These are phyloP conservation scores for Tenebrio molitor DNA, from an alignment of 1,140 invertebrate genomes.

Conservation along the genomic window DNA sequence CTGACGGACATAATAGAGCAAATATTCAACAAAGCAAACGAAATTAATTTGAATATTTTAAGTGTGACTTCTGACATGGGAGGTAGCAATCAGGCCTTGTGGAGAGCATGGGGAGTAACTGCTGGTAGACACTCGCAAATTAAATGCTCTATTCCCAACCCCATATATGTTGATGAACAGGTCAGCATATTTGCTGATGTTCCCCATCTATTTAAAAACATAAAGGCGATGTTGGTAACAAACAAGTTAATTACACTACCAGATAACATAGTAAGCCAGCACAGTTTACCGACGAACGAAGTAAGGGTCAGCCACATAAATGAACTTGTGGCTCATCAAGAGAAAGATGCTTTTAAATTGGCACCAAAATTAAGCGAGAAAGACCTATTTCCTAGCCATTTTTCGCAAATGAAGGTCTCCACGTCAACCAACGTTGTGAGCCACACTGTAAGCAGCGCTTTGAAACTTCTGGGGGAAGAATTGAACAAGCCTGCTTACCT, in stretches of 20 bases:
- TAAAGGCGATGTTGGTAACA: background rate
- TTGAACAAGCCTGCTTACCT: background rate
- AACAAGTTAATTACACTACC: constrained; percentile 15
- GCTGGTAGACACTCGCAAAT: background rate
- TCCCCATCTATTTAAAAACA: constrained; percentile 13
- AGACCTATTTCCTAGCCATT: background rate
- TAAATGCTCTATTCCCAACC: background rate
- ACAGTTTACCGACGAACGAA: too few relatives aligned
- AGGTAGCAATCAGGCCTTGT: background rate
- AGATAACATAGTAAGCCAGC: background rate
- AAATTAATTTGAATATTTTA: background rate
- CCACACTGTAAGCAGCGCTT: background rate
- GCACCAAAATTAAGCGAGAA: background rate
- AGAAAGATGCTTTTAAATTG: background rate
- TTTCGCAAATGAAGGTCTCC: background rate
- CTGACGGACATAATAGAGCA: background rate
- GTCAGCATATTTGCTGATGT: background rate
- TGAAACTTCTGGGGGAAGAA: background rate
- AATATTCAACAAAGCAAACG: background rate
- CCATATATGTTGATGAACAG: background rate
- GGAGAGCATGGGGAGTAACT: background rate
- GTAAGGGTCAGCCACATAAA: background rate
- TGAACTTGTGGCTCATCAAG: background rate
- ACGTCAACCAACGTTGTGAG: background rate
- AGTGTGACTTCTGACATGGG: constrained; percentile 4